These are phyloP conservation scores for Zygaena filipendulae DNA, from an alignment of 2,888 invertebrate genomes.

Conservation along the genomic window DNA sequence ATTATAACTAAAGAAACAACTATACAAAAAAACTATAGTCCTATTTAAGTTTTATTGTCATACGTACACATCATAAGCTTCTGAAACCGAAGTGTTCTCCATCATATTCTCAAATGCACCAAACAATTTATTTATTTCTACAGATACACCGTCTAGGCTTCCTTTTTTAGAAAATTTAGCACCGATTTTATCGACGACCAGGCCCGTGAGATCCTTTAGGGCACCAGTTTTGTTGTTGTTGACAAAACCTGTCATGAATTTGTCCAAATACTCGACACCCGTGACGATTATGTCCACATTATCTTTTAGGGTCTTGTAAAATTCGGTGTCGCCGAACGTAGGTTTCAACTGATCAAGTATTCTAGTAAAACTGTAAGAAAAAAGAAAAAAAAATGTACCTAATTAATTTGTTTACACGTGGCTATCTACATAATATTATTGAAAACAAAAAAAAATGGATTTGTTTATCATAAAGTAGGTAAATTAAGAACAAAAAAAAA, in stretches of 20 bases:
- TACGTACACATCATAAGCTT: constrained; percentile 50
- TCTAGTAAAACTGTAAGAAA: constrained; percentile 45
- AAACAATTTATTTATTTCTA: constrained; percentile 28
- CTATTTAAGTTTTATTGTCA: no score
- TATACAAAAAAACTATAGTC: no score
- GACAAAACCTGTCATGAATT: constrained; percentile 28
- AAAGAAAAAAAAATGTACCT: no score
- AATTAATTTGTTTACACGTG: no score
- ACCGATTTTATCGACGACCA: constrained; percentile 14
- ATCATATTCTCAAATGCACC: constrained; percentile 23
- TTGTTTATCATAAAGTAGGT: no score
- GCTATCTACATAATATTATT: no score
- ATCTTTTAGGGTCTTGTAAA: constrained; percentile 35
- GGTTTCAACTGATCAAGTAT: constrained; percentile 44
- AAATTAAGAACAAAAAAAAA: no score
- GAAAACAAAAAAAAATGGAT: constrained; percentile 1
- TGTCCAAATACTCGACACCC: constrained; percentile 36
- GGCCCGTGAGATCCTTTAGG: constrained; percentile 13
- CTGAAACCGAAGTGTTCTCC: constrained; percentile 22
- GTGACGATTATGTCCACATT: constrained; percentile 29
- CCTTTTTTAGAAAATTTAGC: constrained; percentile 15
- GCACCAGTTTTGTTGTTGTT: constrained; percentile 19
- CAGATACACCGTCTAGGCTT: constrained; percentile 18
- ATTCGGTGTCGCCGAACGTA: constrained; percentile 43
- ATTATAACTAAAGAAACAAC: no score